Base-by-base conservation (phyloP, 1,140 invertebrate genomes). In the Ladona fulva region DNA sequence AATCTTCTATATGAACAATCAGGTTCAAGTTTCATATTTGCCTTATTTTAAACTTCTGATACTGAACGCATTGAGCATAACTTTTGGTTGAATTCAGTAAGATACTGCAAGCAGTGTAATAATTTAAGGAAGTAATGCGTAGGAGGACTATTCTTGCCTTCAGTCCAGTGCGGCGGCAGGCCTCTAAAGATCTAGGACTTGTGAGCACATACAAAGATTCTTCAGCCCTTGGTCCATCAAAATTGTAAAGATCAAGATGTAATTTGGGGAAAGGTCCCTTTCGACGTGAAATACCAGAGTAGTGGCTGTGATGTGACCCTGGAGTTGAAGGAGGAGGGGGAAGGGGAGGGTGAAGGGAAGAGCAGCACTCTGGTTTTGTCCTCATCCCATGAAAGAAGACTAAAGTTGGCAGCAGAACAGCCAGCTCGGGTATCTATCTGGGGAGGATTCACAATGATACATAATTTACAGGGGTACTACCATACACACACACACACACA, bases 161-260 rank as follows among this genome's bases (percentile, higher is more conserved):
- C 5, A 87, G 84, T 76, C 83, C 84, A 37, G 87, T 82, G 79
- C 84, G 83, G 10, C 85, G 83, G 81, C 87, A 88, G 37, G 88
- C 87, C 80, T 87, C 87, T 29, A 89, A 80, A 24, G 87, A 89
- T 76, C 87, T 81, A 42, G 88, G 88, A 82, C 87, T 89, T 7
- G 88, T 89, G 44, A 89, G 80, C 1, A 89, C 85, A 84, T 88
- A 89, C 78, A 86, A 86, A 77, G 84, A 85, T 77, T 84, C 82
- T 77, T 85, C 84, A 81, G 84, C 86, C 37, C 84, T 81, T 25
- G 83, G 81, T 76, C 85, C 83, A 76, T 88, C 86, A 81, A 88
- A 87, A 81, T 88, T 88, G 77, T 85, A 83, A 8, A 88, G 82
- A 80, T 87, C 84, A 81, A 84, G 77, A 79, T 81, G 52, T 12